Percentiles rank a stretch among this genome's conserved stretches.
Conservation (phyloP, 2,888 invertebrate genomes). For the Phyllotreta striolata region DNA sequence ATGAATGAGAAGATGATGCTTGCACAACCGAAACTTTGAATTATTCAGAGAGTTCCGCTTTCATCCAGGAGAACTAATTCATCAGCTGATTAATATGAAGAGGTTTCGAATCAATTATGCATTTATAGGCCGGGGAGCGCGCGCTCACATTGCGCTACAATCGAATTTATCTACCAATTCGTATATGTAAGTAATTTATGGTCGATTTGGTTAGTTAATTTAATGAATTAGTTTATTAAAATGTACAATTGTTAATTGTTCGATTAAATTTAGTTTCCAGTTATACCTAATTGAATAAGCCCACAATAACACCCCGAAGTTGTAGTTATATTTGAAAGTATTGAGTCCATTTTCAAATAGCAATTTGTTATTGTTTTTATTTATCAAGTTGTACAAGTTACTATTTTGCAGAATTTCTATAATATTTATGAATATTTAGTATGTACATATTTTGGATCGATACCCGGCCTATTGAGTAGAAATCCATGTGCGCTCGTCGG, state of each 20-base stretch:
- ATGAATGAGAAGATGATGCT: slow-evolving; percentile 38
- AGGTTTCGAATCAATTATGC: slow-evolving; percentile 56
- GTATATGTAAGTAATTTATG: too few species aligned
- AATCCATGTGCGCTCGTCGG: slow-evolving; percentile 24
- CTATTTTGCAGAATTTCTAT: neutral
- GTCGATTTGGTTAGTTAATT: too few species aligned
- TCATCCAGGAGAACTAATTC: slow-evolving; percentile 49
- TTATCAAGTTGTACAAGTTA: too few species aligned
- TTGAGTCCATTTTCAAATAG: too few species aligned
- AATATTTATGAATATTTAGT: neutral
- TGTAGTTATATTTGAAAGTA: too few species aligned
- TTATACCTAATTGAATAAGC: too few species aligned
- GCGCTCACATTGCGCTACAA: slow-evolving; percentile 28
- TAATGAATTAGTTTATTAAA: too few species aligned
- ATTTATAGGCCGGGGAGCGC: slow-evolving; percentile 47
- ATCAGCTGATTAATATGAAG: slow-evolving; percentile 58
- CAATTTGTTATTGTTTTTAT: too few species aligned
- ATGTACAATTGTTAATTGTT: too few species aligned
- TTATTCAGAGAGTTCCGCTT: slow-evolving; percentile 47
- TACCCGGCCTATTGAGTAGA: slow-evolving; percentile 22
- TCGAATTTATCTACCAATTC: too few species aligned
- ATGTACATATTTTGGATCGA: neutral
- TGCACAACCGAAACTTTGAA: slow-evolving; percentile 48
- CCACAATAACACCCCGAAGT: too few species aligned
- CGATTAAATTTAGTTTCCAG: too few species aligned